phyloP scores from a whole-genome alignment of 2,888 invertebrate species.

The Melieria picta region DNA sequence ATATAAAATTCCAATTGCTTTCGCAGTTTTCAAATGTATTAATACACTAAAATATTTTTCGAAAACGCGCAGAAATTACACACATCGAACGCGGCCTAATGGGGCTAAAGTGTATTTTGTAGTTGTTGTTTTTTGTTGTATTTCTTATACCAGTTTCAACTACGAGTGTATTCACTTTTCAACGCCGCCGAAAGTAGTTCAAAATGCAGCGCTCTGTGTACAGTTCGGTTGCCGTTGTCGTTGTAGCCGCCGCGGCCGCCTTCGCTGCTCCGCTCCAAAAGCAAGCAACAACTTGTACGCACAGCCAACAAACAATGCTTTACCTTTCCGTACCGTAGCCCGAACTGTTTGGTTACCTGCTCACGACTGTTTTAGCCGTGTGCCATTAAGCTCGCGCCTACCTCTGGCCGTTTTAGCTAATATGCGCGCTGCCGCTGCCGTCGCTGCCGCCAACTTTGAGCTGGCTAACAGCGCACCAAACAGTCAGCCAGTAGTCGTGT shows the following conservation, averaged over 20 bases:
- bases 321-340: constrained; percentile 54
- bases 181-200: constrained; percentile 1
- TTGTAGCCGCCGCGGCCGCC: too few relatives aligned
- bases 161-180: constrained; percentile 10
- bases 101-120: not conserved
- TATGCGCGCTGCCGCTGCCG: not conserved
- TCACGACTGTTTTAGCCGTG: constrained; percentile 54
- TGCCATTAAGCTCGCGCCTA: constrained; percentile 30
- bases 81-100: too few relatives aligned
- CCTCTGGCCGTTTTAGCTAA: constrained; percentile 26
- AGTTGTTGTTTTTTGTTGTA: constrained; percentile 10
- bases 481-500: not conserved
- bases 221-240: too few relatives aligned
- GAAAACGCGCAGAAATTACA: not conserved
- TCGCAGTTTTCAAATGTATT: not conserved
- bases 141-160: constrained; percentile 3
- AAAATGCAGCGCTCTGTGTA: not conserved
- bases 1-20: not conserved
- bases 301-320: constrained; percentile 1
- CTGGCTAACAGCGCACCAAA: constrained; percentile 10
- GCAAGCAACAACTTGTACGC: constrained; percentile 5
- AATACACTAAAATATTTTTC: not conserved
- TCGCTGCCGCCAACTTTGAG: constrained; percentile 8
- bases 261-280: not conserved
- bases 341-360: constrained; percentile 57